phyloP scores from a whole-genome alignment of 2,797 vertebrate species.

The Micropoecilia bifurca region DNA sequence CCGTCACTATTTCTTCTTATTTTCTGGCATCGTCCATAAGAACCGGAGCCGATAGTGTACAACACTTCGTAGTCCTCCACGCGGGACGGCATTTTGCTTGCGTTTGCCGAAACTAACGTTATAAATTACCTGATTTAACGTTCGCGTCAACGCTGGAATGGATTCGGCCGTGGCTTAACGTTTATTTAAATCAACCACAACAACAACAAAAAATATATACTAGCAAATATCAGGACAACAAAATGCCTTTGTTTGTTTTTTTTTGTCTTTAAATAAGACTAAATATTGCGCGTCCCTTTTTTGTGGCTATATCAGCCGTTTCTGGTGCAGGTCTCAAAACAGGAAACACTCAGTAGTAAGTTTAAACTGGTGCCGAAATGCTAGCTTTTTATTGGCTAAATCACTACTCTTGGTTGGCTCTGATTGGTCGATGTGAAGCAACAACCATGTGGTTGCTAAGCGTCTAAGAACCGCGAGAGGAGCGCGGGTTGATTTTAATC shows the following conservation, averaged over 20 bases:
- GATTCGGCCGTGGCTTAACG: neutral
- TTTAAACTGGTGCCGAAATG: slow-evolving; percentile 79
- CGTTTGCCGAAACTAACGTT: slow-evolving; percentile 4
- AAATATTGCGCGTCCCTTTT: neutral
- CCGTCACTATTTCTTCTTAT: slow-evolving; percentile 88
- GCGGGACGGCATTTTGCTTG: slow-evolving; percentile 85
- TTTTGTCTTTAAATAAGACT: neutral
- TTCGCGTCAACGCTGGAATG: neutral
- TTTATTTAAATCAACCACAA: neutral
- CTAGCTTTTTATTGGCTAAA: slow-evolving; percentile 67
- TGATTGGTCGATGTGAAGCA: slow-evolving; percentile 68
- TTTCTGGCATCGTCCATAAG: slow-evolving; percentile 94
- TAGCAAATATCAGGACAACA: no score
- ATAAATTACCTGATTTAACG: slow-evolving; percentile 1
- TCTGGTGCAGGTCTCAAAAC: slow-evolving; percentile 26
- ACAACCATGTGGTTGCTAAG: slow-evolving; percentile 68
- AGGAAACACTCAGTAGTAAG: slow-evolving; percentile 29
- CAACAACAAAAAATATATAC: neutral
- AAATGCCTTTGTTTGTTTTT: neutral
- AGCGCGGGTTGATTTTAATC: slow-evolving; percentile 37
- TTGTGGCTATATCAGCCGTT: no score
- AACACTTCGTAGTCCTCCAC: slow-evolving; percentile 92
- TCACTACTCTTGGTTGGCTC: neutral
- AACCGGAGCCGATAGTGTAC: slow-evolving; percentile 90
- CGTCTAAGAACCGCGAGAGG: slow-evolving; percentile 65